phyloP scores from a whole-genome alignment of 1,140 invertebrate genomes.

The Tetramorium simillimum region DNA sequence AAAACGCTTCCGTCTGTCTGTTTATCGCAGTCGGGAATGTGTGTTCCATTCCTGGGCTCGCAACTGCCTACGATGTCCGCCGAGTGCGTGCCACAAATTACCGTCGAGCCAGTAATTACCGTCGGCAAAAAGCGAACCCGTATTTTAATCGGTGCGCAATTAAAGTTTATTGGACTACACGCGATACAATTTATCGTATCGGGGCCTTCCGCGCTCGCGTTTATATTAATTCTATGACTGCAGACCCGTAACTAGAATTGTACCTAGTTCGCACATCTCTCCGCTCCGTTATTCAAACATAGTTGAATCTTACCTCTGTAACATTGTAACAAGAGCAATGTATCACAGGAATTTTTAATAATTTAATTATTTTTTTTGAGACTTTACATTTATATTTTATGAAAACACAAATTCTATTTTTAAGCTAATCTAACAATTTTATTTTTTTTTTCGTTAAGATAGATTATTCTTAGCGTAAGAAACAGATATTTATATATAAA shows the following conservation, averaged over 20 bases:
- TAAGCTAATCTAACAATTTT: neutral
- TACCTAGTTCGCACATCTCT: neutral
- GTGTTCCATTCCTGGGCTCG: slow-evolving; percentile 9
- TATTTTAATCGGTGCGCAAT: slow-evolving; percentile 57
- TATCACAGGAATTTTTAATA: neutral
- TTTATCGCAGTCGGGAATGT: slow-evolving; percentile 39
- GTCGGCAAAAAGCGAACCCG: slow-evolving; percentile 40
- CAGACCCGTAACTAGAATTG: slow-evolving; percentile 46
- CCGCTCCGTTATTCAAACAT: neutral
- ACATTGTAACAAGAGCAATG: neutral
- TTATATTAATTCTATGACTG: slow-evolving; percentile 56
- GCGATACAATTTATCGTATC: slow-evolving; percentile 57
- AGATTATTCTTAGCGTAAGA: neutral
- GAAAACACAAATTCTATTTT: neutral
- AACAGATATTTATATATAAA: neutral
- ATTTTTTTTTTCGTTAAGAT: neutral
- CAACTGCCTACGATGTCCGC: slow-evolving; percentile 24
- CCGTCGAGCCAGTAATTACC: slow-evolving; percentile 43
- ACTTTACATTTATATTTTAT: neutral
- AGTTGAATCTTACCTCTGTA: neutral
- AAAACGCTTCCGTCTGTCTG: slow-evolving; percentile 47
- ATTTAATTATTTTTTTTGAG: neutral
- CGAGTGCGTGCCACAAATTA: slow-evolving; percentile 57
- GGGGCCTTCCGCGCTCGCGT: slow-evolving; percentile 46
- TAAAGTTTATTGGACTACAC: slow-evolving; percentile 58